phyloP scores from a whole-genome alignment of 1,140 invertebrate genomes.

The Polypedilum pembai region DNA sequence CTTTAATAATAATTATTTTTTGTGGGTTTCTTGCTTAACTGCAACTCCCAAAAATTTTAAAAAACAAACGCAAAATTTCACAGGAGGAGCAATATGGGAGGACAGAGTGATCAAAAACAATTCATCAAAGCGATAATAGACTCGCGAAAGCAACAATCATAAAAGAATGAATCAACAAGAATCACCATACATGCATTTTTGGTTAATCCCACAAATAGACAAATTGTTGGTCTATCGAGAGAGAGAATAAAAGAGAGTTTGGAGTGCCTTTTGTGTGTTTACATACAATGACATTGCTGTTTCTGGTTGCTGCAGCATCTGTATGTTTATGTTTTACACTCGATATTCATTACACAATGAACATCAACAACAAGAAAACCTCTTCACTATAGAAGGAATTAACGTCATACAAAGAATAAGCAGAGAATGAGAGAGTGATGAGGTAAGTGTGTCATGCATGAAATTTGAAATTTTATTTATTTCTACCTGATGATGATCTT shows the following conservation, averaged over 20 bases:
- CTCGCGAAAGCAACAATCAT: not conserved
- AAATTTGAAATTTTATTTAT: not conserved
- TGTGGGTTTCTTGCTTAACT: too few relatives aligned
- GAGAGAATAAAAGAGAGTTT: not conserved
- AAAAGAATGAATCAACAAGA: conserved; percentile 20
- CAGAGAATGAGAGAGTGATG: too few relatives aligned
- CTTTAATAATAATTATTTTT: too few relatives aligned
- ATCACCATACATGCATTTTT: not conserved
- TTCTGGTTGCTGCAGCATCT: not conserved
- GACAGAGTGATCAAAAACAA: too few relatives aligned
- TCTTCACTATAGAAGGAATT: too few relatives aligned
- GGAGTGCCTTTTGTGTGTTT: not conserved
- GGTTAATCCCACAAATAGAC: not conserved
- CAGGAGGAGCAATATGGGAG: too few relatives aligned
- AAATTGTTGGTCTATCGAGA: not conserved
- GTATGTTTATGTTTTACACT: not conserved
- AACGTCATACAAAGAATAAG: too few relatives aligned
- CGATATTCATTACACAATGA: not conserved
- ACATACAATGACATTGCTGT: conserved; percentile 16
- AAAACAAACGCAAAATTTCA: too few relatives aligned
- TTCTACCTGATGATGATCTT: not conserved
- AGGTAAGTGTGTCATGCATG: conserved; percentile 1
- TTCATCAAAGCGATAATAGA: too few relatives aligned
- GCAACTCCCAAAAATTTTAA: too few relatives aligned
- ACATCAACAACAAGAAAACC: not conserved